Conservation (phyloP, 1,140 invertebrate genomes). For the Brachionus rotundiformis region DNA sequence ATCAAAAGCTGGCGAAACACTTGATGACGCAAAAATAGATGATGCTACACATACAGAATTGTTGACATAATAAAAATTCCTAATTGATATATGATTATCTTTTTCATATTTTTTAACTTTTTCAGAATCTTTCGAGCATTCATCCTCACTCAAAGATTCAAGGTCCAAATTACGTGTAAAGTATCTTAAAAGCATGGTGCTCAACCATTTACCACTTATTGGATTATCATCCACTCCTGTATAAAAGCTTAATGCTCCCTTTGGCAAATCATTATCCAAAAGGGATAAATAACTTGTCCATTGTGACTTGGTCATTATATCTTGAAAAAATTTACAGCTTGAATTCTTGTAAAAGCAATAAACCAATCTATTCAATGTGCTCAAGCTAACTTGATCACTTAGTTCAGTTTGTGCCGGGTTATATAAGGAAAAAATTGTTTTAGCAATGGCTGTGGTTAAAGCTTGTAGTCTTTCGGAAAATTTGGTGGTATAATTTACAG, state of each 20-base stretch:
- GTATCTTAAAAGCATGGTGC: constrained; percentile 40
- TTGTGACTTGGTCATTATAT: constrained; percentile 6
- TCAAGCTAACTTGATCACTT: background rate
- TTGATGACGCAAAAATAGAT: constrained; percentile 29
- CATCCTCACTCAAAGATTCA: background rate
- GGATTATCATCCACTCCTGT: constrained; percentile 43
- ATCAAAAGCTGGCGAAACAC: constrained; percentile 39
- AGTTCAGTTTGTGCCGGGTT: background rate
- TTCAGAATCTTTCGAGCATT: constrained; percentile 26
- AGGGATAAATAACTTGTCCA: background rate
- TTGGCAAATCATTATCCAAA: constrained; percentile 37
- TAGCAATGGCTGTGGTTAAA: background rate
- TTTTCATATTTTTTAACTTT: constrained; percentile 14
- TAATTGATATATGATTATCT: constrained; percentile 31
- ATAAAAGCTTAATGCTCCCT: constrained; percentile 46
- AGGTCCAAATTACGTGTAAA: constrained; percentile 40
- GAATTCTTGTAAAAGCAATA: constrained; percentile 48
- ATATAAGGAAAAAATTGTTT: constrained; percentile 15
- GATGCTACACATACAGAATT: constrained; percentile 6
- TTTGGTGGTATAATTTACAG: constrained; percentile 9
- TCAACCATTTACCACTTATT: constrained; percentile 47
- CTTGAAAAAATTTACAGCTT: constrained; percentile 33
- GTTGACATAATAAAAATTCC: constrained; percentile 30
- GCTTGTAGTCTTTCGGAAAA: background rate
- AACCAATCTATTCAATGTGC: constrained; percentile 22